Evolutionary conservation across 1,140 invertebrate genomes (phyloP).

Genomic region (Drosophila hydei): DNA sequence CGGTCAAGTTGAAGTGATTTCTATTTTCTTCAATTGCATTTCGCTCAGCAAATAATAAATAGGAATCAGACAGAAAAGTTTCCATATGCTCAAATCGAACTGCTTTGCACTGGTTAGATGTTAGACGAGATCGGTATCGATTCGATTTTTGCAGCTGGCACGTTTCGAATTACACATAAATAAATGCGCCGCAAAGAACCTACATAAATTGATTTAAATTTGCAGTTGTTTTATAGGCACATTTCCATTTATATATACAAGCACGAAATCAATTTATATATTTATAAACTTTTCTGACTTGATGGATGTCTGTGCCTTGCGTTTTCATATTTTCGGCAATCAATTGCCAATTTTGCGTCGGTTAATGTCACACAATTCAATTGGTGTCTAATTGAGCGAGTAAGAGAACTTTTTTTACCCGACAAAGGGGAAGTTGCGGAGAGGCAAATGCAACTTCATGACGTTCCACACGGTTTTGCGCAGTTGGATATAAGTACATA

Average conservation of each 20-base stretch:
- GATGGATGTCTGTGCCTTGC: conserved; percentile 30
- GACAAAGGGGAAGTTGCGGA: background rate
- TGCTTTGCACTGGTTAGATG: conserved; percentile 56
- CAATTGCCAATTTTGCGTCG: conserved; percentile 46
- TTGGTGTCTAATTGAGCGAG: conserved; percentile 59
- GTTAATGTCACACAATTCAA: conserved; percentile 59
- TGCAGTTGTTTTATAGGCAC: conserved; percentile 35
- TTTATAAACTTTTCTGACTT: background rate
- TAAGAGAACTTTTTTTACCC: conserved; percentile 1
- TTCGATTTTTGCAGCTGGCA: conserved; percentile 56
- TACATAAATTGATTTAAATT: conserved; percentile 75
- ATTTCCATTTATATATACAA: conserved; percentile 3
- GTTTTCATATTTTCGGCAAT: conserved; percentile 66
- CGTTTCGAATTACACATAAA: conserved; percentile 64
- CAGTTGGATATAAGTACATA: conserved; percentile 31
- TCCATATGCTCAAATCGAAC: conserved; percentile 54
- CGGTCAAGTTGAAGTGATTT: conserved; percentile 65
- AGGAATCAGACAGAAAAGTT: conserved; percentile 47
- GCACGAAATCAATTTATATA: conserved; percentile 1
- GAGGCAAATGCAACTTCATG: conserved; percentile 14
- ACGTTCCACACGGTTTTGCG: conserved; percentile 31
- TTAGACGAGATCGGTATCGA: conserved; percentile 19
- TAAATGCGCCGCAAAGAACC: conserved; percentile 67
- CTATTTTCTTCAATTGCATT: conserved; percentile 34
- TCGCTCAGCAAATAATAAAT: conserved; percentile 21